Conservation (phyloP, 2,888 invertebrate genomes). For the Dusona sp. region DNA sequence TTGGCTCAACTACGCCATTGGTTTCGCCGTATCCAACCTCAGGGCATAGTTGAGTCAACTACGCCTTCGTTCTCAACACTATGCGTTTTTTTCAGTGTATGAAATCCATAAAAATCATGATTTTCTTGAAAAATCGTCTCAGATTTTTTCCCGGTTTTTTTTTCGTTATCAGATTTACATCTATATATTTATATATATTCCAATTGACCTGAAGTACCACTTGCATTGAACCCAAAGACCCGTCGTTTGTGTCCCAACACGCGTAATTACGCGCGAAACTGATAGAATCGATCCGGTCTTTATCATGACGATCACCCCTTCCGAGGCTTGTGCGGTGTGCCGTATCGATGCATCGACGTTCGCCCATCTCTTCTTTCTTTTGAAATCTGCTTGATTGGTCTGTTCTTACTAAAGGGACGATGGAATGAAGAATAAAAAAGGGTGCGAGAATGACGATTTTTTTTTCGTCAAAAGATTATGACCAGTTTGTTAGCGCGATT, state of each 20-base stretch:
- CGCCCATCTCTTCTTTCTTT: constrained; percentile 61
- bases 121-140: not conserved
- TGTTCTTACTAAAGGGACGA: constrained; percentile 28
- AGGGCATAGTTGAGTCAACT: too few species aligned
- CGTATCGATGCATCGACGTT: constrained; percentile 81
- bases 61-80: too few species aligned
- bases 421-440: constrained; percentile 53
- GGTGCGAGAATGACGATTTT: constrained; percentile 68
- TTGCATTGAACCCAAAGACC: constrained; percentile 68
- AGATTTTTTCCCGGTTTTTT: not conserved
- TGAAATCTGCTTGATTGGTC: constrained; percentile 73
- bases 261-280: constrained; percentile 84
- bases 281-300: constrained; percentile 81
- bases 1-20: too few species aligned
- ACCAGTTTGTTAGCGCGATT: constrained; percentile 57
- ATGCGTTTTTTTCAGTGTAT: not conserved
- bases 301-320: constrained; percentile 82
- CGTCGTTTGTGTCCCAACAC: constrained; percentile 80
- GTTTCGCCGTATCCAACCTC: too few species aligned
- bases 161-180: not conserved
- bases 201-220: constrained; percentile 61
- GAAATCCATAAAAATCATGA: not conserved
- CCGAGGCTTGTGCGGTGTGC: constrained; percentile 78
- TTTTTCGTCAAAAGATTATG: constrained; percentile 32
- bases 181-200: not conserved